phyloP scores from a whole-genome alignment of 2,113 vertebrate genomes.

The Hippoglossus stenolepis region DNA sequence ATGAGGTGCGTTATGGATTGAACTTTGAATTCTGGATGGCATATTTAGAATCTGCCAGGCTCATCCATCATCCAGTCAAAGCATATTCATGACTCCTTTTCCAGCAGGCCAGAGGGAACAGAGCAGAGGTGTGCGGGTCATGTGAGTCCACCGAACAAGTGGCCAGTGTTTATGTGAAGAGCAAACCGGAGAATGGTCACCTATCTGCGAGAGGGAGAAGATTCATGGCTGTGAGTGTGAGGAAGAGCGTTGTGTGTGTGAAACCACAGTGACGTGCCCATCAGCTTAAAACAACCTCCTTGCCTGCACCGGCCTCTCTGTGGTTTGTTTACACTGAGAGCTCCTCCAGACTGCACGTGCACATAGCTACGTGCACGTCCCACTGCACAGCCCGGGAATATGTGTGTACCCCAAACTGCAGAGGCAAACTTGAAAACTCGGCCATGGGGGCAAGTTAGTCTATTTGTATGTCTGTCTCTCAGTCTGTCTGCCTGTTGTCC shows the following conservation, averaged over 20 bases:
- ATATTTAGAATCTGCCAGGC: slow-evolving; percentile 64
- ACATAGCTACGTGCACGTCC: background rate
- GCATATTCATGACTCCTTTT: slow-evolving; percentile 21
- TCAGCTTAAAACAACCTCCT: slow-evolving; percentile 60
- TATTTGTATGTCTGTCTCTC: background rate
- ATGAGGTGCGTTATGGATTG: slow-evolving; percentile 55
- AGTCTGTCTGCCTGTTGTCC: background rate
- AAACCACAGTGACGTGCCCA: slow-evolving; percentile 66
- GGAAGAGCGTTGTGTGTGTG: slow-evolving; percentile 57
- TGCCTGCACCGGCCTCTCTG: slow-evolving; percentile 60
- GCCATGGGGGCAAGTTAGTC: background rate
- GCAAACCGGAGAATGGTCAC: slow-evolving; percentile 71
- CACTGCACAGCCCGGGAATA: slow-evolving; percentile 40
- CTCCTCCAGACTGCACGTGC: slow-evolving; percentile 61
- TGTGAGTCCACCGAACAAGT: slow-evolving; percentile 35
- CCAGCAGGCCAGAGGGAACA: slow-evolving; percentile 18
- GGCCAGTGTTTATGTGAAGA: slow-evolving; percentile 60
- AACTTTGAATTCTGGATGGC: slow-evolving; percentile 60
- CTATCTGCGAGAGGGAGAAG: slow-evolving; percentile 60
- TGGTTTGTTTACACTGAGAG: slow-evolving; percentile 74
- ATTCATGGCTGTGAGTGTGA: slow-evolving; percentile 30
- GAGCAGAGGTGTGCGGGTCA: slow-evolving; percentile 28
- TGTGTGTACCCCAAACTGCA: slow-evolving; percentile 18
- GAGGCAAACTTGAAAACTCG: slow-evolving; percentile 20
- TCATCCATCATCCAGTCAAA: slow-evolving; percentile 68